These are phyloP conservation scores for Drosophila sechellia DNA, from an alignment of 1,140 invertebrate species.

Conservation along the genomic window DNA sequence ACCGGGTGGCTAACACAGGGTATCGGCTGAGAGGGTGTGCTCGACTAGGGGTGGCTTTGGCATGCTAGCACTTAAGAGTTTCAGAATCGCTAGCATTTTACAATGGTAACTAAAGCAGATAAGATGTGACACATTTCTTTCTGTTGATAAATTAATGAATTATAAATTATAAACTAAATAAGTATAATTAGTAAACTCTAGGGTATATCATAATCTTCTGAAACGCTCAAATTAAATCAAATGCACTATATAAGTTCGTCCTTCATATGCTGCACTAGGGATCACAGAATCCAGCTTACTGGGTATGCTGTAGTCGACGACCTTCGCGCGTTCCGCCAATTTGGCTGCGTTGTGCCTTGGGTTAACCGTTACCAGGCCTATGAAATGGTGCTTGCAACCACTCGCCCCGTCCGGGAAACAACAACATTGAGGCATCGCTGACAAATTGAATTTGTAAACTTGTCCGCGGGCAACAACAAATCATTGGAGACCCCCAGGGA, in stretches of 20 bases:
- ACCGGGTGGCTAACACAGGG: not conserved
- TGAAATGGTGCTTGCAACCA: constrained; percentile 62
- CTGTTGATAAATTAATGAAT: no score
- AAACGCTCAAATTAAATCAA: no score
- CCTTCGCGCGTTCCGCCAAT: constrained; percentile 1
- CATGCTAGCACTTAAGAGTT: no score
- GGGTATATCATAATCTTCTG: no score
- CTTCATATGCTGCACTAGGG: no score
- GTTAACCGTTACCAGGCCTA: constrained; percentile 62
- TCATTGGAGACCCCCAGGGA: constrained; percentile 59
- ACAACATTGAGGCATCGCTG: constrained; percentile 62
- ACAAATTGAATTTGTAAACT: constrained; percentile 81
- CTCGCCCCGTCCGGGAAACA: constrained; percentile 20
- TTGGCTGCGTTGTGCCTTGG: constrained; percentile 19
- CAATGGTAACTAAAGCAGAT: no score
- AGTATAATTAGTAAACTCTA: no score
- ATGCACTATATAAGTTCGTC: no score
- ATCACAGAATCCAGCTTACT: not conserved
- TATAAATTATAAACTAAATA: no score
- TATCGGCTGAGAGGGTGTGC: not conserved
- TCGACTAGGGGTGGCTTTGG: not conserved
- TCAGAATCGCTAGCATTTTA: no score
- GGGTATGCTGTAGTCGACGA: not conserved
- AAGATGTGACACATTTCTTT: no score
- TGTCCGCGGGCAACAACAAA: constrained; percentile 70